A percentile compares a stretch with the other conserved stretches of the same genome.
Conservation (phyloP, 2,113 vertebrate genomes). For the Notarius quadriscutis region DNA sequence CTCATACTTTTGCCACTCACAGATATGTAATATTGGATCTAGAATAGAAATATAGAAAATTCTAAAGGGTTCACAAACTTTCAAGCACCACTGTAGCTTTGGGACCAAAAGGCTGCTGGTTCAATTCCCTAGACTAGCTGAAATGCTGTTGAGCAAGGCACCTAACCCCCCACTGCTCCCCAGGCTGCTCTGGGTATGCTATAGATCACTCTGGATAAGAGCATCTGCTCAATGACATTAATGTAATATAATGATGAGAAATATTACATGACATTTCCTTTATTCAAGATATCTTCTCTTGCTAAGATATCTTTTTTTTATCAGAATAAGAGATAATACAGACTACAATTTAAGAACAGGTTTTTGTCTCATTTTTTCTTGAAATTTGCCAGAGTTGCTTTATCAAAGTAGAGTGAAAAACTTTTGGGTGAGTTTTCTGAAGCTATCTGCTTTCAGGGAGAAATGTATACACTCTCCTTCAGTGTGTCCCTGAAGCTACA, state of each 20-base stretch:
- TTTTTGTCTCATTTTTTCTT: background rate
- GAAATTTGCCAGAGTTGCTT: background rate
- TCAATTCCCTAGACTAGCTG: no score
- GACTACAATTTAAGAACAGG: background rate
- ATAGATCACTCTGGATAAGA: no score
- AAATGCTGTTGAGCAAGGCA: no score
- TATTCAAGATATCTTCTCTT: background rate
- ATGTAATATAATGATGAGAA: background rate
- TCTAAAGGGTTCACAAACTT: no score
- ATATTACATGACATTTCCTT: background rate
- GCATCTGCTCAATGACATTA: no score
- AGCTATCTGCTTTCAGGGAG: background rate
- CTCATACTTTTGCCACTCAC: no score
- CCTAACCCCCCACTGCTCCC: no score
- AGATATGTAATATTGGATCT: no score
- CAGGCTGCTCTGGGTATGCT: no score
- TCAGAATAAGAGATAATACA: background rate
- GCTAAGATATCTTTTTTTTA: background rate
- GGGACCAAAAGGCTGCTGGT: no score
- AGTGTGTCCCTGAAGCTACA: background rate
- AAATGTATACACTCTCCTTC: background rate
- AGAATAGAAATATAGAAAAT: no score
- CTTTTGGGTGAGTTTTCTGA: background rate
- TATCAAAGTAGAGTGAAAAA: background rate
- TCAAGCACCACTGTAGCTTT: no score